Evolutionary conservation across 2,797 vertebrate species (phyloP), one percentile per base, ranked within the genome.

Genomic region (Jordanella pulchra): DNA sequence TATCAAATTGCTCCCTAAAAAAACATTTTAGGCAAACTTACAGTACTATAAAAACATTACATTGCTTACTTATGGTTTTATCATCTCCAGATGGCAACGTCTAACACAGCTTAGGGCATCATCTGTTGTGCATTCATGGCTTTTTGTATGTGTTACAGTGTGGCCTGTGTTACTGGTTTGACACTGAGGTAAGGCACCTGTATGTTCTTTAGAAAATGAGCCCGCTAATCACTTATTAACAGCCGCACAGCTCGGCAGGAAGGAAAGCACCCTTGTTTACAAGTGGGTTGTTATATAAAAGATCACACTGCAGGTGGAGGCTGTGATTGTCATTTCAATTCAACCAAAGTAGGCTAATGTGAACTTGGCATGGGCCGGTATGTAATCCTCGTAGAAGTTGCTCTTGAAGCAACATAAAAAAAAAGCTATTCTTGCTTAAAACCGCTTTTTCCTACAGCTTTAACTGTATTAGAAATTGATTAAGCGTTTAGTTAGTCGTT

Each of bases 181-280:
- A 86, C 73, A 84, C 81, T 18, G 68, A 83, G 79, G 84, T 89
- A 93, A 93, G 92, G 91, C 92, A 93, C 90, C 87, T 72, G 30
- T 74, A 86, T 82, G 83, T 86, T 87, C 85, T 83, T 86, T 82
- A 86, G 72, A 87, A 69, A 73, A 58, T 30, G 35, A 90, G 80
- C 78, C 69, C 75, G 78, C 82, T 82, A 13, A 77, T 81, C 44
- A 56, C 50, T 75, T 68, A 51, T 71, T 58, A 82, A 71, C 70
- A 80, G 83, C 73, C 82, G 18, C 48, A 44, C 60, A 71, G 86
- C 87, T 87, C 84, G 72, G 74, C 86, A 80, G 77, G 83, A 77
- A 87, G 47, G 35, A 63, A 84, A 91, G 91, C 91, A 91, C 91
- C 91, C 74, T 87, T 78, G 55, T 82, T 39, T 64, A 58, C 81